A percentile compares a stretch with the other conserved stretches of the same genome.
Evolutionary conservation across 35 echinoderm and acorn worm species (phyloP).

Genomic region (Amphiura filiformis): DNA sequence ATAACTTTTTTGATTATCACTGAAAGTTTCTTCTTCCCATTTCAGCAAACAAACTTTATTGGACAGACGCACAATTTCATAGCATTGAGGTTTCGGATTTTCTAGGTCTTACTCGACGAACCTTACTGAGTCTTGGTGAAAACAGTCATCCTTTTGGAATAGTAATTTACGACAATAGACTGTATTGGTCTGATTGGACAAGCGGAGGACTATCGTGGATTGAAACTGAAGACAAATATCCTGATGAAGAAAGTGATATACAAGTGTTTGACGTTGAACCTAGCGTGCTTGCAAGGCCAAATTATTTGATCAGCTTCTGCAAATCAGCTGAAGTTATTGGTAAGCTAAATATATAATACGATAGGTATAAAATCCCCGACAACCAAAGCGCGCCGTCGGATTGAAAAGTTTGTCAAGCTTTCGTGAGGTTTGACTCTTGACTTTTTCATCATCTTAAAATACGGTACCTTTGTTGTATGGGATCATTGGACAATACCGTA

Average conservation of each 20-base stretch:
- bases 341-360: background rate
- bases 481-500: no score
- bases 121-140: slow-evolving; percentile 20
- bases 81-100: slow-evolving; percentile 52
- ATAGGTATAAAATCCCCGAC: no score
- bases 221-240: background rate
- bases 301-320: slow-evolving; percentile 7
- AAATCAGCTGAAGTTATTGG: background rate
- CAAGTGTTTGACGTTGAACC: background rate
- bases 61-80: slow-evolving; percentile 77
- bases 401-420: no score
- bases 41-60: slow-evolving; percentile 70
- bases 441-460: no score
- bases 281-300: slow-evolving; percentile 16
- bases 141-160: slow-evolving; percentile 59
- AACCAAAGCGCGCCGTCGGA: no score
- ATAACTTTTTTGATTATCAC: no score
- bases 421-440: no score
- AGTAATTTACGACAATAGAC: slow-evolving; percentile 6
- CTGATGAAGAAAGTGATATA: slow-evolving; percentile 15
- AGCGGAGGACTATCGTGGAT: slow-evolving; percentile 56
- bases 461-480: no score
- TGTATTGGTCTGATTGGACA: slow-evolving; percentile 87
- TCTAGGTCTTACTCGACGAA: slow-evolving; percentile 16
- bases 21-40: no score